Percentiles rank a stretch among this genome's conserved stretches.
Conservation (phyloP, 64 coral and sea anemone species). For the Pachyseris speciosa region DNA sequence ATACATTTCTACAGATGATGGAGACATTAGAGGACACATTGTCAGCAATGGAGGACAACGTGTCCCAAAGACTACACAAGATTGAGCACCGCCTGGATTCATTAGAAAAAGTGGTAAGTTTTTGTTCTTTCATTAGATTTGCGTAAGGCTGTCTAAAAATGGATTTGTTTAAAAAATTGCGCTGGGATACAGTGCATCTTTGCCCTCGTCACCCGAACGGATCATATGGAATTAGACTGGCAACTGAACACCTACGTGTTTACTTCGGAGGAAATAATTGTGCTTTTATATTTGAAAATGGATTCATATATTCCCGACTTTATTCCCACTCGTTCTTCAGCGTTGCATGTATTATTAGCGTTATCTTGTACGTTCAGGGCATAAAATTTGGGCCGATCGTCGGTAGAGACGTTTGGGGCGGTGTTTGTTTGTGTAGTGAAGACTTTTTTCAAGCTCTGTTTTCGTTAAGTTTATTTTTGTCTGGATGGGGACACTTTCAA, state of each 20-base stretch:
- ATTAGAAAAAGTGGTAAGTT: slow-evolving; percentile 46
- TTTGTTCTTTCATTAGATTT: slow-evolving; percentile 17
- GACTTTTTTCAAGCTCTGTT: too few species aligned
- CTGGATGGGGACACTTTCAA: too few species aligned
- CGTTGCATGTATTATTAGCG: too few species aligned
- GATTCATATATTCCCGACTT: too few species aligned
- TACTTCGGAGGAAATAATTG: too few species aligned
- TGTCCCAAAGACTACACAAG: slow-evolving; percentile 18
- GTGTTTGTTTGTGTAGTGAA: too few species aligned
- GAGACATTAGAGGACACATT: slow-evolving; percentile 38
- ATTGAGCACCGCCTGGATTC: slow-evolving; percentile 40
- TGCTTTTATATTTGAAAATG: too few species aligned
- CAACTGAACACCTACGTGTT: neutral
- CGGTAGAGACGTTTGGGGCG: too few species aligned
- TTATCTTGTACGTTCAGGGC: too few species aligned
- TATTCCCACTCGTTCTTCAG: too few species aligned
- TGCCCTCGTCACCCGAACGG: neutral
- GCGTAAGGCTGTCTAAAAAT: neutral
- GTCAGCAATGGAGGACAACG: slow-evolving; percentile 46
- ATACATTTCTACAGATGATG: slow-evolving; percentile 37
- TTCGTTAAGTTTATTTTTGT: too few species aligned
- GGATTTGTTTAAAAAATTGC: neutral
- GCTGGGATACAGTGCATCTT: slow-evolving; percentile 1
- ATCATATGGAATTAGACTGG: neutral
- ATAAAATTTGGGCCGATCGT: too few species aligned